Conservation (phyloP, 2,888 invertebrate genomes). For the Caenorhabditis wallacei region DNA sequence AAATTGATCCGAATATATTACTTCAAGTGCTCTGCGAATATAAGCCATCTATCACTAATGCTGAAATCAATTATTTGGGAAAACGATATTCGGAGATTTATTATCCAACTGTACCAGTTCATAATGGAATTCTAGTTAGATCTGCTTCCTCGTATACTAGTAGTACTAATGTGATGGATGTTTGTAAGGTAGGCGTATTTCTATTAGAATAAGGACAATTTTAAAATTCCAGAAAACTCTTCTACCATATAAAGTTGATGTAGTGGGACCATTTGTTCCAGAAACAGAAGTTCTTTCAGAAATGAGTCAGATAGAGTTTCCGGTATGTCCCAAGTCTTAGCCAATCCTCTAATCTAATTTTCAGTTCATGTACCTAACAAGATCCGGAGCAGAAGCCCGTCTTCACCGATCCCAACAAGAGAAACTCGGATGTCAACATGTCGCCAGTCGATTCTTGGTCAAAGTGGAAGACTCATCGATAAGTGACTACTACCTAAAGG, state of each 20-base stretch:
- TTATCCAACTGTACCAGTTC: not conserved
- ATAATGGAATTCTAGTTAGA: constrained; percentile 9
- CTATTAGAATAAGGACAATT: not conserved
- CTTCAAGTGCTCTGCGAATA: constrained; percentile 17
- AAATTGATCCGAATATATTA: not conserved
- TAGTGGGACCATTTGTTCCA: constrained; percentile 4
- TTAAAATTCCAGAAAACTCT: not conserved
- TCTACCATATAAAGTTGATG: not conserved
- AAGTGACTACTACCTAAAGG: not conserved
- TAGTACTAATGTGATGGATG: not conserved
- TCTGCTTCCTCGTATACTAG: constrained; percentile 28
- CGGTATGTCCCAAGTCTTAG: not conserved
- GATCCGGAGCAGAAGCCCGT: not conserved
- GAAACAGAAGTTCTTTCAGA: not conserved
- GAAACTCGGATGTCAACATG: not conserved
- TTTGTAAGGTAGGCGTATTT: not conserved
- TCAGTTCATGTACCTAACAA: not conserved
- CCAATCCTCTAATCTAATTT: too few species aligned
- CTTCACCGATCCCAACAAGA: too few species aligned
- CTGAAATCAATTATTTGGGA: constrained; percentile 19
- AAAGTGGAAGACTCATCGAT: not conserved
- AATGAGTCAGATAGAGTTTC: not conserved
- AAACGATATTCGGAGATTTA: constrained; percentile 31
- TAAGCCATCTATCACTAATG: not conserved
- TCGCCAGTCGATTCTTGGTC: not conserved